Conservation (phyloP, 2,113 vertebrate genomes). For the western clawed frog (Xenopus tropicalis) region DNA sequence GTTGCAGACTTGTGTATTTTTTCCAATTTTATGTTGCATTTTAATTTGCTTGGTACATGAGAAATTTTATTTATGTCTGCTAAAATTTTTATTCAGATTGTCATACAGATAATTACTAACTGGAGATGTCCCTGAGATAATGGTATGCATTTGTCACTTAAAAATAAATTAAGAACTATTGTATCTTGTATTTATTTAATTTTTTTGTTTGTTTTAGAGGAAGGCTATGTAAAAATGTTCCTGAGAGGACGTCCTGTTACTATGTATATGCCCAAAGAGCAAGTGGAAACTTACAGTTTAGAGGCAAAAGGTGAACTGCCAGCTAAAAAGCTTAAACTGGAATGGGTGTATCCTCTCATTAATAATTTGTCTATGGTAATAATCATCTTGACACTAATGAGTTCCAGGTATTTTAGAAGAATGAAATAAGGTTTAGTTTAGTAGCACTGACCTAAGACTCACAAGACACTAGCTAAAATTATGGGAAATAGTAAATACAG, state of each 20-base stretch:
- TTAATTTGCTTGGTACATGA: not conserved
- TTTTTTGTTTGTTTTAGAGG: constrained; percentile 73
- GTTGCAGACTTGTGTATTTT: constrained; percentile 24
- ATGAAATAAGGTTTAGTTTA: no score
- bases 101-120: not conserved
- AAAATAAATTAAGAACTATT: no score
- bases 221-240: constrained; percentile 98
- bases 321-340: constrained; percentile 87
- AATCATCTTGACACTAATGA: no score
- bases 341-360: constrained; percentile 97
- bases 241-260: constrained; percentile 94
- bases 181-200: no score
- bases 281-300: constrained; percentile 88
- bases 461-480: no score
- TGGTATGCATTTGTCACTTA: not conserved
- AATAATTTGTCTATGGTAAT: not conserved
- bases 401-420: no score
- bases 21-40: not conserved
- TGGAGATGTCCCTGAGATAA: not conserved
- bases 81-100: no score
- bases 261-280: constrained; percentile 96
- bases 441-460: no score
- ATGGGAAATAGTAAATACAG: no score
- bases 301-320: constrained; percentile 89
- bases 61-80: no score